Evolutionary conservation across 2,113 vertebrate genomes (phyloP).

Genomic region (Speoplatyrhinus poulsoni): DNA sequence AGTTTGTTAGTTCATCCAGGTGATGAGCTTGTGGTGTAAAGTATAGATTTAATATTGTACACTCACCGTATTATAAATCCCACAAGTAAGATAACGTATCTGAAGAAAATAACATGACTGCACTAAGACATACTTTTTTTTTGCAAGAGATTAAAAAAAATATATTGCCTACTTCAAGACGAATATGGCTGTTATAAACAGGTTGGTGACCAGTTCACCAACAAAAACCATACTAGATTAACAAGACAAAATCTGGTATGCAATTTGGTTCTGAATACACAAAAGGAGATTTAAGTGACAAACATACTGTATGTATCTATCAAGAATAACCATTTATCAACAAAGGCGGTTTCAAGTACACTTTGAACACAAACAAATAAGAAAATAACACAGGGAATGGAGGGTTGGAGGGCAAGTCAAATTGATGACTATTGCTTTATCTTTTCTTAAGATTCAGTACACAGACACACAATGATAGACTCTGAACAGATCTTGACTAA

Average conservation of each 20-base stretch:
- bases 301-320: conserved; percentile 25
- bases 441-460: conserved; percentile 30
- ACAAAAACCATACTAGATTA: conserved; percentile 1
- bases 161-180: conserved; percentile 19
- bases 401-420: neutral
- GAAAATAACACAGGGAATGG: neutral
- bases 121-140: conserved; percentile 5
- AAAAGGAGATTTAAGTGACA: neutral
- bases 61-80: neutral
- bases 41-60: conserved; percentile 5
- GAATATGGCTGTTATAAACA: conserved; percentile 11
- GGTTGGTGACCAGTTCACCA: conserved; percentile 16
- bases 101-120: conserved; percentile 20
- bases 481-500: conserved; percentile 4
- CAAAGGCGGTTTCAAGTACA: conserved; percentile 57
- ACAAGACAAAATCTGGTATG: neutral
- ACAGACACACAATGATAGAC: conserved; percentile 13
- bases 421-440: conserved; percentile 49
- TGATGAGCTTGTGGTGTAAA: conserved; percentile 42
- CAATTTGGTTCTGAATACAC: conserved; percentile 12
- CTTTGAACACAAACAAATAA: conserved; percentile 70
- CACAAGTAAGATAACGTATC: neutral
- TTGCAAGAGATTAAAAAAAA: neutral
- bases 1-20: conserved; percentile 35
- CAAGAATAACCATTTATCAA: conserved; percentile 42